Base-by-base conservation (phyloP, 2,113 vertebrate genomes). In the Anoura caudifer region DNA sequence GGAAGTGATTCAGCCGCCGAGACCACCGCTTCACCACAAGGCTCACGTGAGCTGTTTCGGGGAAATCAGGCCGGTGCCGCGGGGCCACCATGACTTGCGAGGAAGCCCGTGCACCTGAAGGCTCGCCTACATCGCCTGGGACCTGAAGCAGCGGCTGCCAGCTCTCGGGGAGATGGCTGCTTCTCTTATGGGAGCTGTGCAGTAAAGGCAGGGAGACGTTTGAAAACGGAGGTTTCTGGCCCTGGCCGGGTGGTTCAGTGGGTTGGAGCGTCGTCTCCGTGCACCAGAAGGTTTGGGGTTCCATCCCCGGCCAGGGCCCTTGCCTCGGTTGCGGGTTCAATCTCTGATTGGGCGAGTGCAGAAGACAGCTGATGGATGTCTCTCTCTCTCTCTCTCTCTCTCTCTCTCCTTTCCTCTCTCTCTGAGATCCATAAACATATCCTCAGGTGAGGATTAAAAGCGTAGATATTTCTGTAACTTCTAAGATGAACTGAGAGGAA, bases 11-110 rank as follows among this genome's bases (percentile, higher is more conserved):
- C 87, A 38, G 38, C 11, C 9, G 19, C 75, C 67, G 24, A 38
- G 65, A 7, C 95, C 89, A 70, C 63, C 0, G 0, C 5, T 14
- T 69, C 19, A 22, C 77, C 70, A 33, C 91, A 94, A 38, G 41
- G 16, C 5, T 0, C 33, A 7, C 0, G 17, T 31, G 16, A 9
- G 1, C 14, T 3, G 0, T 33, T 43, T 22, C 16, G 14, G 80
- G 65, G 95, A 90, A 92, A 43, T 4, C 0, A 17, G 17, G 26
- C 2, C 10, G 54, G 81, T 20, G 22, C 38, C 50, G 43, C 69
- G 12, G 56, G 2, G 41, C 59, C 59, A 24, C 50, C 79, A 36
- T 61, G 8, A 0, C 4, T 3, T 1, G 10, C 1, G n/a, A 15
- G 81, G 19, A 24, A 15, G 9, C 50, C 47, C 5, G 7, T 7